Conservation (phyloP, 2,797 vertebrate species). For the Spinibarbus caldwelli region DNA sequence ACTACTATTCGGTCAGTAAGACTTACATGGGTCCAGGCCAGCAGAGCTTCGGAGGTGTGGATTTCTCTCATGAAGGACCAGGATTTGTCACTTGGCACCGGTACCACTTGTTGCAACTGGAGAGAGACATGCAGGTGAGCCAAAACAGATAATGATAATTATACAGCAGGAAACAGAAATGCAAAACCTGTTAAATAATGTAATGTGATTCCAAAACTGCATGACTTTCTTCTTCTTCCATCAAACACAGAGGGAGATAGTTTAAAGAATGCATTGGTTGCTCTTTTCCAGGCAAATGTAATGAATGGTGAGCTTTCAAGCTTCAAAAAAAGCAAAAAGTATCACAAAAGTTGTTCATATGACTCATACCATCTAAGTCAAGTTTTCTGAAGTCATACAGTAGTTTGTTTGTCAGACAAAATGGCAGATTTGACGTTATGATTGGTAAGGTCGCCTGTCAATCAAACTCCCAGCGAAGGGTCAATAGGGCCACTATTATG, state of each 20-base stretch:
- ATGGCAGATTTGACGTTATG: neutral
- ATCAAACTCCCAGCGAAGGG: neutral
- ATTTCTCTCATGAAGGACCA: constrained; percentile 97
- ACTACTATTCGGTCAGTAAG: constrained; percentile 95
- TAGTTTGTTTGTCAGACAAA: neutral
- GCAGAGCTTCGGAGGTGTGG: constrained; percentile 88
- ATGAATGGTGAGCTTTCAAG: neutral
- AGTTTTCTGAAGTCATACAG: neutral
- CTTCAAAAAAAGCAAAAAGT: neutral
- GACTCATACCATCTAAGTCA: too few relatives aligned
- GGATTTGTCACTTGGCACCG: constrained; percentile 97
- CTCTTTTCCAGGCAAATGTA: neutral
- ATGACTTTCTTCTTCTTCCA: neutral
- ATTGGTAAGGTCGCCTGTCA: neutral
- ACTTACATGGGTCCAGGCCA: constrained; percentile 89
- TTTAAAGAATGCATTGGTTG: neutral
- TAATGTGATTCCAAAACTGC: neutral
- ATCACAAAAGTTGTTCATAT: neutral
- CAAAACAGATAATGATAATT: neutral
- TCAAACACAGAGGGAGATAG: neutral
- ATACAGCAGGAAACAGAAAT: neutral
- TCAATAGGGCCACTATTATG: neutral
- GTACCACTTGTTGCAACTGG: constrained; percentile 91
- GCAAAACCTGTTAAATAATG: neutral
- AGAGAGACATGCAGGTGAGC: constrained; percentile 93